These are phyloP conservation scores for Virgularia gustaviana DNA, from an alignment of 92 coral and sea anemone species.

Conservation along the genomic window DNA sequence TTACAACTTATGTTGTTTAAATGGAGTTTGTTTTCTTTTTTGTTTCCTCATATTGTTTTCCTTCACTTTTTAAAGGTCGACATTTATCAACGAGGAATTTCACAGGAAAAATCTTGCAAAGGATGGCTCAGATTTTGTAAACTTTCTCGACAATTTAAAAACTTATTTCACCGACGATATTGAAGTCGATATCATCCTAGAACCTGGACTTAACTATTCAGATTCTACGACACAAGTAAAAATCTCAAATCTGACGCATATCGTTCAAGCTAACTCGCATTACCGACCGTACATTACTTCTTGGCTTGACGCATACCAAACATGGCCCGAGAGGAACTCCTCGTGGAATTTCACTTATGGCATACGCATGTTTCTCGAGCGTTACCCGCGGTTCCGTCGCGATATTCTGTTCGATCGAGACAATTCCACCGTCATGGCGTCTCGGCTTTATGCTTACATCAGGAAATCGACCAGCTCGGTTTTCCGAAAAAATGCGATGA, in stretches of 20 bases:
- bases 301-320: slow-evolving; percentile 55
- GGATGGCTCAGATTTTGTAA: slow-evolving; percentile 62
- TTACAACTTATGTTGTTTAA: no score
- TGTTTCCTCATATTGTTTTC: no score
- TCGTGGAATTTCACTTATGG: not conserved
- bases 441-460: no score
- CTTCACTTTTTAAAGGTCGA: slow-evolving; percentile 66
- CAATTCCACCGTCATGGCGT: no score
- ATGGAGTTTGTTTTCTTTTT: no score
- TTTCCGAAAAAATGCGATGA: no score
- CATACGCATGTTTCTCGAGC: not conserved
- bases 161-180: slow-evolving; percentile 54
- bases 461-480: no score
- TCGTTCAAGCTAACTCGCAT: slow-evolving; percentile 47
- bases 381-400: not conserved
- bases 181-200: slow-evolving; percentile 55
- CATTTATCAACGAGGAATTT: slow-evolving; percentile 64
- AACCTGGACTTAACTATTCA: slow-evolving; percentile 45
- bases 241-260: slow-evolving; percentile 51
- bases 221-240: slow-evolving; percentile 38
- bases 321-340: slow-evolving; percentile 11
- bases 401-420: not conserved
- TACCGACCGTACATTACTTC: slow-evolving; percentile 59
- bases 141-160: slow-evolving; percentile 56
- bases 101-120: slow-evolving; percentile 68